Evolutionary conservation across 2,888 invertebrate species (phyloP).

Genomic region (Sussaba pulchella): DNA sequence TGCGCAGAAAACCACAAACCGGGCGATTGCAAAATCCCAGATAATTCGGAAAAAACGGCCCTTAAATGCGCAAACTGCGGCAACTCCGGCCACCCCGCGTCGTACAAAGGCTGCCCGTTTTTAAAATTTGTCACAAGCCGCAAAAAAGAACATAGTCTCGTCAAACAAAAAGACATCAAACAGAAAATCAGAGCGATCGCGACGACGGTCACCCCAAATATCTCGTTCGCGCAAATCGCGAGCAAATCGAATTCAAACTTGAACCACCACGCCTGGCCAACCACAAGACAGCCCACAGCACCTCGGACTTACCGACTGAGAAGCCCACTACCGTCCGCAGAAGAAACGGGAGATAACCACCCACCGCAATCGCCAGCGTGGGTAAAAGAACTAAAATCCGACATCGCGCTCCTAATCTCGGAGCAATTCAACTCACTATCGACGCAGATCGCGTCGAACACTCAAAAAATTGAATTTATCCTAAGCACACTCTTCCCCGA

Average conservation of each 20-base stretch:
- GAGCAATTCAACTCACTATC: neutral
- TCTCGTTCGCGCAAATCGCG: neutral
- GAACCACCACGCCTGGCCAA: neutral
- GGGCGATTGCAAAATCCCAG: constrained; percentile 3
- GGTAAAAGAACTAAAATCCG: neutral
- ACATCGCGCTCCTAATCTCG: neutral
- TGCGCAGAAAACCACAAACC: constrained; percentile 31
- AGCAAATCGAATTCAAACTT: neutral
- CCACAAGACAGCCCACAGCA: neutral
- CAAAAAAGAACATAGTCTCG: neutral
- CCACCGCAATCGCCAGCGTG: neutral
- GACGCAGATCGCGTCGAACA: neutral
- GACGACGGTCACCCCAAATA: neutral
- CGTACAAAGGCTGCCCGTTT: constrained; percentile 1
- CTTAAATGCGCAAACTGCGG: constrained; percentile 8
- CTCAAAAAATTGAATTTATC: constrained; percentile 3
- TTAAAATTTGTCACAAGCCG: neutral
- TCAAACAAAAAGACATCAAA: neutral
- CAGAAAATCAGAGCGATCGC: neutral
- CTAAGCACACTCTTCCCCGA: neutral
- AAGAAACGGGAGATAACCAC: neutral
- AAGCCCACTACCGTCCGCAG: neutral
- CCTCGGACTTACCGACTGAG: neutral
- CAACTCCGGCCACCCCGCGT: neutral
- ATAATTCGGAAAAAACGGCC: neutral